Evolutionary conservation across 2,797 vertebrate species (phyloP), one percentile per base, ranked within the genome.

Genomic region (Falco berigora): DNA sequence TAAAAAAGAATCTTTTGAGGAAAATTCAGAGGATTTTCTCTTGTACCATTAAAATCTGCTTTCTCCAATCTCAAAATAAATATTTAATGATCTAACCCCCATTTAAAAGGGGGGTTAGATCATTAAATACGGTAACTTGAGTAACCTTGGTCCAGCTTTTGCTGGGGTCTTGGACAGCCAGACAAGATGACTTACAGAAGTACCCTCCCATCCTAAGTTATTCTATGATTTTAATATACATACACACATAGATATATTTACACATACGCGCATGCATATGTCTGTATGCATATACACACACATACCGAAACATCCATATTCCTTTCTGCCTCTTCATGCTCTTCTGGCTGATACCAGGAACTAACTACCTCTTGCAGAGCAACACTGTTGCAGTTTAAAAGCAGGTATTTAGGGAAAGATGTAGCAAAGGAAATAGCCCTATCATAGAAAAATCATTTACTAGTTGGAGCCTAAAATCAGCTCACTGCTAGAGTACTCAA

Each of bases 191-290:
- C 40, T 75, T 89, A 12, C 4, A 13, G 21, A 89, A 85, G 22
- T 34, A 76, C 4, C 14, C 11, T 69, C 55, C 42, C 27, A 62
- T 15, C 8, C 7, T 9, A 52, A n/a, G 24, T 55, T 69, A 49
- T 18, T 56, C 10, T 24, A 15, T 46, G 13, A 58, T 64, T 88
- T 82, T 42, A n/a, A 63, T n/a, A 27, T 4, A 66, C 23, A 34
- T 25, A 61, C 21, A 62, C 4, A 50, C 8, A 40, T 5, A 23
- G 21, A 63, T 13, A 44, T 17, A 53, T 17, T 44, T 44, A 46
- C 21, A 76, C 14, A 28, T 4, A 66, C 0, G 1, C 9, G 16
- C 36, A 79, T 3, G 14, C n/a, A 20, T 16, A 14, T 2, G 14
- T 32, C 27, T 62, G 28, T 19, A n/a, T 9, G 20, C 19, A 5